Evolutionary conservation across 64 coral and sea anemone species (phyloP).

Genomic region (Catalaphyllia jardinei): DNA sequence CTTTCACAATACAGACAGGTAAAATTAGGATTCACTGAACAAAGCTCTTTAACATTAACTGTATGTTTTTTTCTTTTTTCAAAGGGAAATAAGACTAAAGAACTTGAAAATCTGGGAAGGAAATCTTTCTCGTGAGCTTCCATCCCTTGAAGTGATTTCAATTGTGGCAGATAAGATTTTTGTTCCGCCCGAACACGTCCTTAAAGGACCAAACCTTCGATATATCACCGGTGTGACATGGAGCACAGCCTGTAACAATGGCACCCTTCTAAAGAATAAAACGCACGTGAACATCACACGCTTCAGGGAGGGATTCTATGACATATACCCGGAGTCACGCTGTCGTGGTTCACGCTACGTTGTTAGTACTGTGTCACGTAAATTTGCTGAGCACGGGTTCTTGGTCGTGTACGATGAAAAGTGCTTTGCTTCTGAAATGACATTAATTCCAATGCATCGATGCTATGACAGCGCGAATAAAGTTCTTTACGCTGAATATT

Average conservation of each 20-base stretch:
- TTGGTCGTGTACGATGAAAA: neutral
- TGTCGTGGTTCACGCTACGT: conserved; percentile 48
- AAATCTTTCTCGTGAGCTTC: conserved; percentile 19
- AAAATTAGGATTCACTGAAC: too few species aligned
- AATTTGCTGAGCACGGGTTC: conserved; percentile 32
- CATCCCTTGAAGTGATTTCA: conserved; percentile 17
- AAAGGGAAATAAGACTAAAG: conserved; percentile 32
- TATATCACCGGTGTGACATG: conserved; percentile 43
- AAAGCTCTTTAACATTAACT: too few species aligned
- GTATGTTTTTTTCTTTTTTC: neutral
- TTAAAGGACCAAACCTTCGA: conserved; percentile 6
- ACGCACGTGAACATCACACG: neutral
- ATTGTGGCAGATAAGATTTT: neutral
- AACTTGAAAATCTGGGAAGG: conserved; percentile 46
- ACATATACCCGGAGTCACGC: conserved; percentile 12
- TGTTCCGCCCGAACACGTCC: neutral
- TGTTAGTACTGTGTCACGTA: conserved; percentile 12
- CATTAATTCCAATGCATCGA: conserved; percentile 10
- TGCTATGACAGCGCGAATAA: conserved; percentile 72
- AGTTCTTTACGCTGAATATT: conserved; percentile 57
- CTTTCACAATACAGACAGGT: too few species aligned
- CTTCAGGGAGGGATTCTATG: conserved; percentile 20
- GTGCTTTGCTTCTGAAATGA: conserved; percentile 44
- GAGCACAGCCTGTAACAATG: conserved; percentile 14
- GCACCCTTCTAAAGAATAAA: conserved; percentile 48